Evolutionary conservation across 2,113 vertebrate genomes (phyloP).

Genomic region (Mormoops blainvillei): DNA sequence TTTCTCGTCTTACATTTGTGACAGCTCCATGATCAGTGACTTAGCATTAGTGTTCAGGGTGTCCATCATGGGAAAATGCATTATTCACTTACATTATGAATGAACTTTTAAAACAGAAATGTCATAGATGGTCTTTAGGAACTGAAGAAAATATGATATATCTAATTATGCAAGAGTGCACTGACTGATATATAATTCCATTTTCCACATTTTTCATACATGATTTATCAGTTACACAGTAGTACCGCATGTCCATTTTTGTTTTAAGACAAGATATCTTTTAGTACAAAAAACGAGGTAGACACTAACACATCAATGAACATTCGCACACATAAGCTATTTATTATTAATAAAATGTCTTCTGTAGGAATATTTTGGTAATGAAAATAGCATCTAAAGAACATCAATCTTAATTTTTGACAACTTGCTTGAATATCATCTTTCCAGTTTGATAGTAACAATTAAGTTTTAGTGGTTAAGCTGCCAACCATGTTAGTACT

Average conservation of each 20-base stretch:
- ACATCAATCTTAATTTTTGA: neutral
- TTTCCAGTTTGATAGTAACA: neutral
- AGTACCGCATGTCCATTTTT: neutral
- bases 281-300: neutral
- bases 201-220: slow-evolving; percentile 20
- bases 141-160: slow-evolving; percentile 1
- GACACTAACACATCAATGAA: neutral
- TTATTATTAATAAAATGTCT: neutral
- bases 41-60: neutral
- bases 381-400: neutral
- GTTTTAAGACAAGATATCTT: neutral
- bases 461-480: neutral
- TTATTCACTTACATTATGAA: slow-evolving; percentile 49
- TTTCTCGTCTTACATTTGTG: slow-evolving; percentile 16
- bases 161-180: neutral
- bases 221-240: neutral
- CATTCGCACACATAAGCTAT: neutral
- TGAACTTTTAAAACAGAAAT: slow-evolving; percentile 39
- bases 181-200: neutral
- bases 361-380: neutral
- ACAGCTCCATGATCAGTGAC: slow-evolving; percentile 10
- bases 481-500: neutral
- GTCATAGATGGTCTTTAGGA: neutral
- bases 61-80: slow-evolving; percentile 19
- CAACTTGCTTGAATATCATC: neutral